These are phyloP conservation scores for Phrynocephalus versicolor DNA, from an alignment of 2,113 vertebrate genomes.

Conservation along the genomic window DNA sequence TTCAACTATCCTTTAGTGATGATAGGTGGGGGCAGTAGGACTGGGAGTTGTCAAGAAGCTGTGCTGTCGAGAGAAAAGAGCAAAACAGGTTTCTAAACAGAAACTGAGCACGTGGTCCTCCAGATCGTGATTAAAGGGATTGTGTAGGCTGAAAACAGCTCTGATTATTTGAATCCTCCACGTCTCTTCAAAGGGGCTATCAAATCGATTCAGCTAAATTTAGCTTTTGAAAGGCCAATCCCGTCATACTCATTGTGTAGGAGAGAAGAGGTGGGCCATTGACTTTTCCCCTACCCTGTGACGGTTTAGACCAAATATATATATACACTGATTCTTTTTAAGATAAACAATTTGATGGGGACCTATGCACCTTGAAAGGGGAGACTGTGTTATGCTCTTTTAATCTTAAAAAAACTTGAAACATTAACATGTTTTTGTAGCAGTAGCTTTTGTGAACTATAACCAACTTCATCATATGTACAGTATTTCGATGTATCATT, in stretches of 20 bases:
- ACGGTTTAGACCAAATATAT: not conserved
- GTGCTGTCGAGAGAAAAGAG: constrained; percentile 29
- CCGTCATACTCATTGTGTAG: not conserved
- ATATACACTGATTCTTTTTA: not conserved
- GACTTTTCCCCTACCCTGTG: no score
- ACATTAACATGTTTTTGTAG: not conserved
- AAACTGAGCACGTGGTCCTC: constrained; percentile 41
- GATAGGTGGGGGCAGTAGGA: not conserved
- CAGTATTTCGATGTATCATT: not conserved
- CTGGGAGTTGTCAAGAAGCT: constrained; percentile 28
- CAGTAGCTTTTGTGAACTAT: not conserved
- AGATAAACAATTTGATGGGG: not conserved
- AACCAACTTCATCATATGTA: not conserved
- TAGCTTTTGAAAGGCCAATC: constrained; percentile 62
- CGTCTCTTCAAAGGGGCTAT: constrained; percentile 71
- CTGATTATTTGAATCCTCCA: constrained; percentile 67
- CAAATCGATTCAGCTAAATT: constrained; percentile 64
- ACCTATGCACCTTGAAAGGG: not conserved
- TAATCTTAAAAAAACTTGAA: not conserved
- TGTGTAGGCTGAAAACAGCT: constrained; percentile 66
- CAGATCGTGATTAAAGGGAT: constrained; percentile 63
- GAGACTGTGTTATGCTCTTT: not conserved
- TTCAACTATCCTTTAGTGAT: not conserved
- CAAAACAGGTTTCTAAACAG: constrained; percentile 52
- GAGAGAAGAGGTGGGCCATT: not conserved